Evolutionary conservation across 2,888 invertebrate species (phyloP).

Genomic region (Cheilosia grossa): DNA sequence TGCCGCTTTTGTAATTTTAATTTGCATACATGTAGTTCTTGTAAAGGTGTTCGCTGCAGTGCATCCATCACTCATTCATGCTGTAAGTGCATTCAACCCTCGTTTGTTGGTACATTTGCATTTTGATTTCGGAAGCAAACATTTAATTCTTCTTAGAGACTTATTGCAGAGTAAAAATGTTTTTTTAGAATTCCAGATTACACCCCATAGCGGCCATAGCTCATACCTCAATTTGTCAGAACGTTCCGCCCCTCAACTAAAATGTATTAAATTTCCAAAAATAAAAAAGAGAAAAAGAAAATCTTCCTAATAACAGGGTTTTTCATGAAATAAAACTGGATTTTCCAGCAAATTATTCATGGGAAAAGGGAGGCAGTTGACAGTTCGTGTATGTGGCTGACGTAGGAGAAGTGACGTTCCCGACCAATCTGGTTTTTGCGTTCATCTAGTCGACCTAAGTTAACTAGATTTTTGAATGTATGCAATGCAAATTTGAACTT

Average conservation of each 20-base stretch:
- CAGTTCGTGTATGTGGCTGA: too few relatives aligned
- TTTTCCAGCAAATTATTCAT: constrained; percentile 19
- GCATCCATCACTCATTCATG: constrained; percentile 34
- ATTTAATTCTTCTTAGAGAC: constrained; percentile 50
- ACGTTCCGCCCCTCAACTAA: constrained; percentile 25
- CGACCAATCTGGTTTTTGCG: too few relatives aligned
- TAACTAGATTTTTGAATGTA: too few relatives aligned
- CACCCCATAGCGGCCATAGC: too few relatives aligned
- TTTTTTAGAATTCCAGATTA: neutral
- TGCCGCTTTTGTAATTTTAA: constrained; percentile 58
- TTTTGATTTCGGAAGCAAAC: constrained; percentile 26
- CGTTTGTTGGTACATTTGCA: constrained; percentile 46
- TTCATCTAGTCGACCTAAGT: too few relatives aligned
- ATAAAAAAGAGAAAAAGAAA: constrained; percentile 10
- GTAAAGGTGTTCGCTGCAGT: constrained; percentile 33
- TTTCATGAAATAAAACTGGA: constrained; percentile 24
- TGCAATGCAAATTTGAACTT: too few relatives aligned
- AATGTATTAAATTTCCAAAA: constrained; percentile 47
- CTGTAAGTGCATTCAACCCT: constrained; percentile 59
- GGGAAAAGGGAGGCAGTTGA: neutral
- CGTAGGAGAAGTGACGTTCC: too few relatives aligned
- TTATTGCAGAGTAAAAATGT: constrained; percentile 13
- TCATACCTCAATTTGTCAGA: constrained; percentile 59
- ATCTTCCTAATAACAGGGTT: neutral
- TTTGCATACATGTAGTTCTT: constrained; percentile 49